These are phyloP conservation scores for Cyanoliseus patagonus DNA, from an alignment of 2,113 vertebrate genomes.

Conservation along the genomic window DNA sequence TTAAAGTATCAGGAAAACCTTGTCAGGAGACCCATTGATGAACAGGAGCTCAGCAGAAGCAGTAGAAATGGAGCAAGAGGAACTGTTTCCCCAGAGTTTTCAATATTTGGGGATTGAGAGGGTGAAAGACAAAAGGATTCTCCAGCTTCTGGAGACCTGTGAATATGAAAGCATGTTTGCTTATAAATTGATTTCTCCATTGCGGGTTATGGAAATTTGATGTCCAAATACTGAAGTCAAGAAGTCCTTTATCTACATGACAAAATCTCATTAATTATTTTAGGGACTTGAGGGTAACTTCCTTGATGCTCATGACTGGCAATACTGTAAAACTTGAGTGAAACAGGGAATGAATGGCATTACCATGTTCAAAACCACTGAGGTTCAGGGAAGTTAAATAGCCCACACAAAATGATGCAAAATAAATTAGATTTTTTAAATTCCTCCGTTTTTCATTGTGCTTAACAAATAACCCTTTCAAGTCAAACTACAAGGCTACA, in stretches of 20 bases:
- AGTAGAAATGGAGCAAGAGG: not conserved
- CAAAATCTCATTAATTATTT: not conserved
- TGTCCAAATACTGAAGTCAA: rapidly evolving
- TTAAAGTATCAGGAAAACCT: not conserved
- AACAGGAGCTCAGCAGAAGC: not conserved
- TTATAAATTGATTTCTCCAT: not conserved
- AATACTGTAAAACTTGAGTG: not conserved
- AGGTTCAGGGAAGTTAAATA: not conserved
- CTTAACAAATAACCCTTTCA: conserved; percentile 30
- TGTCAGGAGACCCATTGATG: not conserved
- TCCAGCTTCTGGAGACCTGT: not conserved
- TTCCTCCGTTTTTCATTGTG: not conserved
- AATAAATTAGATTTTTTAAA: not conserved
- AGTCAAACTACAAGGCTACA: not conserved
- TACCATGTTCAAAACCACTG: not conserved
- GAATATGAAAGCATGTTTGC: not conserved
- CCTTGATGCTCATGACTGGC: not conserved
- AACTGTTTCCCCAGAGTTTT: not conserved
- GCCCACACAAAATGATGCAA: not conserved
- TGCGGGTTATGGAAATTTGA: not conserved
- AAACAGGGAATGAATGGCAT: not conserved
- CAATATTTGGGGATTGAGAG: not conserved
- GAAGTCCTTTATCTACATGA: not conserved
- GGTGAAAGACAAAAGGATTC: not conserved
- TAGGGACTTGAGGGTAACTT: not conserved